phyloP scores from a whole-genome alignment of 2,113 vertebrate species.

The Nothocercus julius region DNA sequence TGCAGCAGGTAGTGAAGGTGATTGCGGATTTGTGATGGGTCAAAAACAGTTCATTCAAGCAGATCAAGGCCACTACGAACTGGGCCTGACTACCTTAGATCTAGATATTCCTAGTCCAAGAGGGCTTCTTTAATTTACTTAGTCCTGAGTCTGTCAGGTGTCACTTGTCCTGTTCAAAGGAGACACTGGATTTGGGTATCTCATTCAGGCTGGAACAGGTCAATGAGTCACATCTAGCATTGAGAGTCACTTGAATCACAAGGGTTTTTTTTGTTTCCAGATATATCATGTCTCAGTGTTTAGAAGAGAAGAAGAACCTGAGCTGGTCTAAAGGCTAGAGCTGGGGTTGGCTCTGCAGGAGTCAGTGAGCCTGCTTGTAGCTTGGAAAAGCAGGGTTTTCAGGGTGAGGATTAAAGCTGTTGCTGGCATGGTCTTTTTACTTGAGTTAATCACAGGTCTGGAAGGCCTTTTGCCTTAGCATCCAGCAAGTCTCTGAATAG shows the following conservation, averaged over 20 bases:
- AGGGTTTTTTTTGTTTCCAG: neutral
- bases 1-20: neutral
- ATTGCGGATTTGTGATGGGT: slow-evolving; percentile 4
- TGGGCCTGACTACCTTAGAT: neutral
- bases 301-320: too few relatives aligned
- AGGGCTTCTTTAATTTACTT: neutral
- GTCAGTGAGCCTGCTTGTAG: too few relatives aligned
- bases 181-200: neutral
- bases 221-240: neutral
- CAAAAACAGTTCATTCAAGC: slow-evolving; percentile 16
- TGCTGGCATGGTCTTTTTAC: too few relatives aligned
- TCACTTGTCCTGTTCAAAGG: slow-evolving; percentile 17
- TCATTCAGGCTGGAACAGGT: neutral
- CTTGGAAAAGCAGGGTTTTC: too few relatives aligned
- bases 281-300: neutral
- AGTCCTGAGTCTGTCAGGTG: slow-evolving; percentile 13
- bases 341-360: too few relatives aligned
- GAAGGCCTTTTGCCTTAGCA: too few relatives aligned
- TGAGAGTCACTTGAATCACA: neutral
- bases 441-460: too few relatives aligned
- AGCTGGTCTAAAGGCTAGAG: too few relatives aligned
- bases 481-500: too few relatives aligned
- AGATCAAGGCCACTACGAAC: neutral
- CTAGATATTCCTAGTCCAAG: slow-evolving; percentile 2
- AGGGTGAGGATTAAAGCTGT: too few relatives aligned